Evolutionary conservation across 1,140 invertebrate species (phyloP), one percentile per base, ranked within the genome.

Genomic region (Euwallacea similis): DNA sequence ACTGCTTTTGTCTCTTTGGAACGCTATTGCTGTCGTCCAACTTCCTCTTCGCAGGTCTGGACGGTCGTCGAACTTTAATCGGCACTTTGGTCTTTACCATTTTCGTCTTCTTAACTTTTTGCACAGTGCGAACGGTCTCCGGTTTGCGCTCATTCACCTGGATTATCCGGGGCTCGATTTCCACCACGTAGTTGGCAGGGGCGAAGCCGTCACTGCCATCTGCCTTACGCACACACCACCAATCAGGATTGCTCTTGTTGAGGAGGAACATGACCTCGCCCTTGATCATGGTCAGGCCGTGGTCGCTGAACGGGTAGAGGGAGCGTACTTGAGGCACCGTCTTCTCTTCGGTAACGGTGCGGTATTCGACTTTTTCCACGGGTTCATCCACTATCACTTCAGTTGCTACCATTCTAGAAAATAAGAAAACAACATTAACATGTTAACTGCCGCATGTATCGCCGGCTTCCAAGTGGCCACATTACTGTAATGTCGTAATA

Each of bases 191-290:
- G 82, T 98, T 98, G 0, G 96, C 96, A 0, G 98, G 98, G 2
- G 98, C 96, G 83, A 98, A 99, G 9, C 97, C 97, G 78, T 98
- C 96, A 0, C 89, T 88, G 0, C 96, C 93, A 78, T 95, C 94
- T 0, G 88, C 87, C 84, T 97, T 98, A 10, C 96, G 85, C 6
- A 98, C 93, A 76, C 93, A 95, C 98, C 98, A 99, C 97, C 98
- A 99, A 82, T 99, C 98, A 0, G 90, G 88, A 82, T 98, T 99
- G 0, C 95, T 98, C 84, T 97, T 97, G 77, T 92, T 95, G 56
- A 98, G 85, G 2, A 99, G 84, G 76, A 97, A 91, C 92, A 99
- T 94, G 76, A 92, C 89, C 83, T 97, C 95, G 67, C 94, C 95
- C 84, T 98, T 98, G 6, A 84, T 85, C 87, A 98, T 95, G 21